These are phyloP conservation scores for Atta colombica DNA, from an alignment of 1,140 invertebrate species.

Conservation along the genomic window DNA sequence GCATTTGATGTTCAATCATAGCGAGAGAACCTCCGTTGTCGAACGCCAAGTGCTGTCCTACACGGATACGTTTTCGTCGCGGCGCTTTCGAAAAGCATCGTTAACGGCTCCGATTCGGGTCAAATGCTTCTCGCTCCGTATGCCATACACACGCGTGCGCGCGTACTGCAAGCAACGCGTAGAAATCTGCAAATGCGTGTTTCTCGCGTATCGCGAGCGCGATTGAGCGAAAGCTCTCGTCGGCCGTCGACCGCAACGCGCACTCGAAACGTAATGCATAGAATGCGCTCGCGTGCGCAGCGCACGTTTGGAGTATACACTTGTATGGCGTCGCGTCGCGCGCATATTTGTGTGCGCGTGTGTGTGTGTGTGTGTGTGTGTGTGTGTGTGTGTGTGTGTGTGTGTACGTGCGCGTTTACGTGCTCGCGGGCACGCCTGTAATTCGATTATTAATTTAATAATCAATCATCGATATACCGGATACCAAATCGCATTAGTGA, in stretches of 20 bases:
- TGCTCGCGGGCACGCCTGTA: conserved; percentile 17
- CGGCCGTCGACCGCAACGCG: conserved; percentile 60
- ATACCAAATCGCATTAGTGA: conserved; percentile 50
- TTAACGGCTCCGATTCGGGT: conserved; percentile 57
- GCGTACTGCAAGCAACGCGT: conserved; percentile 25
- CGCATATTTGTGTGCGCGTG: no score
- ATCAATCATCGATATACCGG: conserved; percentile 52
- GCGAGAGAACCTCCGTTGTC: conserved; percentile 16
- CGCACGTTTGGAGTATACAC: background rate
- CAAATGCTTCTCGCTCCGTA: conserved; percentile 43
- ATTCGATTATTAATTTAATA: conserved; percentile 66
- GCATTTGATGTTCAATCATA: conserved; percentile 27
- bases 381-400: background rate
- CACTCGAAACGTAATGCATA: conserved; percentile 62
- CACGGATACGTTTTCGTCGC: conserved; percentile 39
- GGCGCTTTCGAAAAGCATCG: conserved; percentile 52
- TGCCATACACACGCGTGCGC: background rate
- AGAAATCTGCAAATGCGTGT: conserved; percentile 54
- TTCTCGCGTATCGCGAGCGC: conserved; percentile 36
- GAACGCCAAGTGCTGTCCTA: conserved; percentile 24
- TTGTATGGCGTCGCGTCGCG: no score
- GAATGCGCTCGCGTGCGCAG: background rate
- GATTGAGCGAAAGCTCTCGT: conserved; percentile 51
- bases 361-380: no score
- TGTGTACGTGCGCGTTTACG: background rate